Evolutionary conservation across 2,113 vertebrate species (phyloP).

Genomic region (Leucosticte australis): DNA sequence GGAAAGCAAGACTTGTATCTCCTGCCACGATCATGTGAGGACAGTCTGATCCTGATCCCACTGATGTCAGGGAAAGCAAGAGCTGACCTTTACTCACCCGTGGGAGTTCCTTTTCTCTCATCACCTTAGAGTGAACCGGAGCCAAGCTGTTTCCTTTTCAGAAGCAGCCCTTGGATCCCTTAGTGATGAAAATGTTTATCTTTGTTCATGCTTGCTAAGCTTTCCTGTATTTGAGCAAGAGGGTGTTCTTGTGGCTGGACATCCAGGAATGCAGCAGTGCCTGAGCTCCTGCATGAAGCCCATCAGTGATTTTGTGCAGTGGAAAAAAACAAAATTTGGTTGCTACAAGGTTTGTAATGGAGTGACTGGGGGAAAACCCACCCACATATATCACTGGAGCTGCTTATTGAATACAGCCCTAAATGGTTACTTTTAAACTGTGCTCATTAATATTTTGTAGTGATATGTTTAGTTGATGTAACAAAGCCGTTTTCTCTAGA

Average conservation of each 20-base stretch:
- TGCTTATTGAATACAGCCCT: background rate
- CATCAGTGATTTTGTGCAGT: background rate
- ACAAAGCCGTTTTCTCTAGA: background rate
- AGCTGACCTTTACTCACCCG: background rate
- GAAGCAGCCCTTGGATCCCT: background rate
- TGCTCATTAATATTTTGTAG: background rate
- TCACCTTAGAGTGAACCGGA: background rate
- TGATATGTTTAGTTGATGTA: background rate
- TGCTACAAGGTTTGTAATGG: background rate
- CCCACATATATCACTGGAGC: background rate
- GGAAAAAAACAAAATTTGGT: background rate
- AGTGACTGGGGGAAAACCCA: background rate
- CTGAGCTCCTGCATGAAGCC: background rate
- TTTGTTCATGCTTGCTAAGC: background rate
- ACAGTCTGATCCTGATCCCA: background rate
- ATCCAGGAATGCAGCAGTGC: background rate
- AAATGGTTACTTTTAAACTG: background rate
- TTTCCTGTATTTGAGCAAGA: background rate
- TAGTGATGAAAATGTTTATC: background rate
- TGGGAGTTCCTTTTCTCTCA: constrained; percentile 3
- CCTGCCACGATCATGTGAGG: rapidly evolving
- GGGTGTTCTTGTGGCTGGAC: background rate
- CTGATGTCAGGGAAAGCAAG: background rate
- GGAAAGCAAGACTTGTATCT: background rate
- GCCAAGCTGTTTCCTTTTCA: background rate